Conservation (phyloP, 2,888 invertebrate species). For the Cantharis rufa region DNA sequence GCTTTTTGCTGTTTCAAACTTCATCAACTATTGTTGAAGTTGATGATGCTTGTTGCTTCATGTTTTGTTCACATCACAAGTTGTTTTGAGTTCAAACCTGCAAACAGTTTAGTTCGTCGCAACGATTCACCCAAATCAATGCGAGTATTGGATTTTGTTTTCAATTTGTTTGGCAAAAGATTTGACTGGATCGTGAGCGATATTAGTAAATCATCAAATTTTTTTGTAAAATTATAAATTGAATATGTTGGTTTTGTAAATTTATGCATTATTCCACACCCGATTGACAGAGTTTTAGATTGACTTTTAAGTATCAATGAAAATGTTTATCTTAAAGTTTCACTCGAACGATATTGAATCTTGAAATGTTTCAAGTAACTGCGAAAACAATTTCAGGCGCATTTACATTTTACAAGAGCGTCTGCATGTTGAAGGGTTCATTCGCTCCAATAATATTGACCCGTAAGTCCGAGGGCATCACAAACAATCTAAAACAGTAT, state of each 20-base stretch:
- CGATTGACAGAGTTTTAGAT: neutral
- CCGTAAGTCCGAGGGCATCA: conserved; percentile 36
- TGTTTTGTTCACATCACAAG: too few relatives aligned
- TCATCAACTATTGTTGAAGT: too few relatives aligned
- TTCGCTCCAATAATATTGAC: conserved; percentile 32
- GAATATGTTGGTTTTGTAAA: neutral
- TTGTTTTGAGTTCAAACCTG: too few relatives aligned
- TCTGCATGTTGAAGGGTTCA: conserved; percentile 29
- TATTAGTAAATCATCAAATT: neutral
- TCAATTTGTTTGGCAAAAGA: neutral
- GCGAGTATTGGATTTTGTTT: neutral
- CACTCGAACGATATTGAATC: conserved; percentile 14
- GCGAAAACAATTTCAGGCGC: conserved; percentile 20
- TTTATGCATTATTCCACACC: neutral
- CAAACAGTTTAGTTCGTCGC: neutral
- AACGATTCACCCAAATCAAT: neutral
- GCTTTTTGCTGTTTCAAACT: too few relatives aligned
- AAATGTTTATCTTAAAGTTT: conserved; percentile 5
- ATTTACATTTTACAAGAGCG: conserved; percentile 30
- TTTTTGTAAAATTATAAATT: neutral
- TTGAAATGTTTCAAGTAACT: conserved; percentile 13
- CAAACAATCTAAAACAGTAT: conserved; percentile 44
- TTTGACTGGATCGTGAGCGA: neutral
- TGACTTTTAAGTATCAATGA: neutral
- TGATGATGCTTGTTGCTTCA: too few relatives aligned